Percentiles rank a stretch among this genome's conserved stretches.
These are phyloP conservation scores for Cabera pusaria DNA, from an alignment of 2,888 invertebrate species.

Conservation along the genomic window DNA sequence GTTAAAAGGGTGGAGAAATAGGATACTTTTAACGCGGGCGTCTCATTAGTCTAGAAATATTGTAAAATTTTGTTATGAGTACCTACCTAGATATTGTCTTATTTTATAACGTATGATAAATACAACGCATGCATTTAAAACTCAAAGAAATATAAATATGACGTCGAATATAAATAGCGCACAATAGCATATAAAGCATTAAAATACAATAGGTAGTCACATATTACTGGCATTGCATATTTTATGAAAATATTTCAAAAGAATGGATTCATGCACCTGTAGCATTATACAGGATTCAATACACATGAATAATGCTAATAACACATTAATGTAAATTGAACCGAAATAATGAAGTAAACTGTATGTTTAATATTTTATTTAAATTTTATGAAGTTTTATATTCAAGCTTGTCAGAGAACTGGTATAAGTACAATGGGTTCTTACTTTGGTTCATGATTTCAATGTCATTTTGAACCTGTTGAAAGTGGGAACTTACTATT, in stretches of 20 bases:
- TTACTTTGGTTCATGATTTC: constrained; percentile 2
- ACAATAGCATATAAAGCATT: constrained; percentile 8
- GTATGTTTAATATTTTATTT: constrained; percentile 27
- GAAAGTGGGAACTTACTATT: no score
- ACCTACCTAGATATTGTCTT: no score
- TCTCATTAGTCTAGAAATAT: no score
- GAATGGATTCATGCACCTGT: constrained; percentile 32
- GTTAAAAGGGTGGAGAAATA: no score
- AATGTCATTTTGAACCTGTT: no score
- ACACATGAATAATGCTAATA: constrained; percentile 29
- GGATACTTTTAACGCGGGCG: no score
- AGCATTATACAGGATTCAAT: constrained; percentile 25
- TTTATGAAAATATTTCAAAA: constrained; percentile 24
- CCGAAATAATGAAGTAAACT: constrained; percentile 22
- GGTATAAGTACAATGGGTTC: no score
- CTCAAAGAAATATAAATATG: no score
- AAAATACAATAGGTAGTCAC: constrained; percentile 24
- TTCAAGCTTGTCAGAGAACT: constrained; percentile 6
- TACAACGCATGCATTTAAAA: no score
- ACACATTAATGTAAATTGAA: constrained; percentile 24
- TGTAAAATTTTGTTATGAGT: no score
- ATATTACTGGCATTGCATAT: constrained; percentile 17
- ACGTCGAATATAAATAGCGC: not conserved
- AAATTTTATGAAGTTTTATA: constrained; percentile 24
- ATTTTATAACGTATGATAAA: no score